Conservation (phyloP, 2,797 vertebrate genomes). For the Takifugu rubripes region DNA sequence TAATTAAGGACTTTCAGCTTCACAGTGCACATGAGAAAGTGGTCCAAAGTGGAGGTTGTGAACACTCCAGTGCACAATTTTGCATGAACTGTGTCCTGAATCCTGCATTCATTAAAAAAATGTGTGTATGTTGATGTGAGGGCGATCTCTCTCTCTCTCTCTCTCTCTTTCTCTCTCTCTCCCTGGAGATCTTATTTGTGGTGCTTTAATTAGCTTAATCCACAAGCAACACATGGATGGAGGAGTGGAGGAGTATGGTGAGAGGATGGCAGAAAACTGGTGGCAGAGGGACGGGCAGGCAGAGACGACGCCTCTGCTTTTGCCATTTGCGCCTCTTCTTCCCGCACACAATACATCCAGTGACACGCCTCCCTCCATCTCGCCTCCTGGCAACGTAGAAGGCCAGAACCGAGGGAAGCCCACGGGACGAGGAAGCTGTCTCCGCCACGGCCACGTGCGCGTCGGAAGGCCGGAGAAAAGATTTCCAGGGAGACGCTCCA, state of each 20-base stretch:
- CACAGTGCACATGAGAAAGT: background rate
- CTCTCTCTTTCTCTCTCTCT: constrained; percentile 9
- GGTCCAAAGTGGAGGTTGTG: constrained; percentile 13
- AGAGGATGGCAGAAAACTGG: constrained; percentile 17
- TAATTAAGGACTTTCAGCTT: constrained; percentile 6
- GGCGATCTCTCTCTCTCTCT: constrained; percentile 2
- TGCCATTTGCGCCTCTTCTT: constrained; percentile 38
- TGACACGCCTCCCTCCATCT: constrained; percentile 34
- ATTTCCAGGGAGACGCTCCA: constrained; percentile 48
- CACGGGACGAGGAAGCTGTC: constrained; percentile 40
- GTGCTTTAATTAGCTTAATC: constrained; percentile 75
- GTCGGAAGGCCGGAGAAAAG: constrained; percentile 37
- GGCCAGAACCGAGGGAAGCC: constrained; percentile 52
- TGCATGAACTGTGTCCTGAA: constrained; percentile 16
- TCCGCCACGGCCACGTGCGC: constrained; percentile 58
- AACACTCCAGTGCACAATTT: constrained; percentile 3
- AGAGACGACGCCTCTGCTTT: constrained; percentile 36
- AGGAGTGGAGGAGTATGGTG: constrained; percentile 38
- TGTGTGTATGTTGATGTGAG: constrained; percentile 12
- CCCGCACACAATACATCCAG: constrained; percentile 2
- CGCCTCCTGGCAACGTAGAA: constrained; percentile 45
- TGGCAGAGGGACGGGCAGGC: constrained; percentile 30
- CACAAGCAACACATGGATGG: constrained; percentile 61
- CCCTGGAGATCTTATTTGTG: constrained; percentile 56
- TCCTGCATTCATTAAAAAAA: constrained; percentile 43